Evolutionary conservation across 2,888 invertebrate genomes (phyloP), one percentile per base, ranked within the genome.

Genomic region (Thera obeliscata): DNA sequence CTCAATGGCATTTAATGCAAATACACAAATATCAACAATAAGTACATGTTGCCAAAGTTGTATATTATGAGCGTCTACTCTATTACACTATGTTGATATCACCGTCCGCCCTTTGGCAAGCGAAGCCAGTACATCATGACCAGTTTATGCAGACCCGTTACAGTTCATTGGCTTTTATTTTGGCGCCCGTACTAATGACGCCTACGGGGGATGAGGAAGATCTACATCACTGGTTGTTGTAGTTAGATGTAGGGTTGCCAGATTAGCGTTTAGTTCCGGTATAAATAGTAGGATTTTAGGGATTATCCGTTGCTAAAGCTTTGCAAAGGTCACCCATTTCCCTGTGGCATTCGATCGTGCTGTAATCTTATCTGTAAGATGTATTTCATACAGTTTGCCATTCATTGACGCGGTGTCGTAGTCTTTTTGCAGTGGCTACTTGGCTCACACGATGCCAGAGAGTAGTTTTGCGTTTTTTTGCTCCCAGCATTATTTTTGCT

Each of bases 391-490:
- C 57, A 56, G 52, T 55, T 64, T 71, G 68, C 69, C 72, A 68
- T 74, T 74, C 70, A 75, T 72, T 67, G 58, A 63, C 50, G 58
- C 57, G 55, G 56, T 68, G 56, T 73, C 72, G 72, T 74, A 73
- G 78, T 77, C 62, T 78, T 79, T 73, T 69, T 63, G 75, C 74
- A 76, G 64, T 75, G 78, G 60, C 75, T 76, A 69, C 70, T 70
- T 74, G 78, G 82, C 85, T 81, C 81, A 78, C 81, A 77, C 80
- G 76, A 76, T 71, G 68, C 68, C 66, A 67, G 77, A 78, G 77
- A 78, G 80, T 85, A 85, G 87, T 87, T 88, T 86, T 86, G 86
- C 87, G 87, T 88, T 87, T 85, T 81, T 85, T 41, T 56, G 56
- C 22, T 56, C 56, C 56, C 56, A 41, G n/a, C 41, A 43, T 56